Evolutionary conservation across 2,113 vertebrate genomes (phyloP), one percentile per base, ranked within the genome.

Genomic region (Ascaphus truei): DNA sequence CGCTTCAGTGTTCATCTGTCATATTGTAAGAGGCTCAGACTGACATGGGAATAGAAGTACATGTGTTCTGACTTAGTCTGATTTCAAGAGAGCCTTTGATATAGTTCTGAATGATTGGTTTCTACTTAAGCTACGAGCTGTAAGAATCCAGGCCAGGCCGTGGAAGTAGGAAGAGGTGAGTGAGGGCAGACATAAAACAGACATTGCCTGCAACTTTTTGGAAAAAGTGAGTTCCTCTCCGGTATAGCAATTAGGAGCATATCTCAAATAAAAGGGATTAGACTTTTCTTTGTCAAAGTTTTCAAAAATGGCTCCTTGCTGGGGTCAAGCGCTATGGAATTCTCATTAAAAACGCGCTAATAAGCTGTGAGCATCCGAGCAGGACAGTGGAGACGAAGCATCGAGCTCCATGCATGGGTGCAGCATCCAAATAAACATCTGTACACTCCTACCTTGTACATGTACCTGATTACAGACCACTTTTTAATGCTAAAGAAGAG

Each of bases 141-240:
- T 51, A 81, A 79, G 60, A 74, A 82, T 79, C 65, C 63, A 73
- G 66, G 78, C 76, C 63, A 77, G 84, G 77, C 81, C 73, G 73
- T 3, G 41, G 56, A 73, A 86, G 76, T 12, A 84, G 81, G 83
- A 85, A 86, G 81, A 84, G 48, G 77, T 67, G 64, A 76, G 76
- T 75, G 76, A 75, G 75, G 83, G 81, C 76, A 81, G 86, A 86
- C 62, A 85, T 71, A 86, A 86, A 85, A 63, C 83, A 90, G 83
- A 86, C 76, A 82, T 16, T 16, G 7, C 1, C 1, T 69, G 56
- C 18, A 68, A 72, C 4, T 18, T 26, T 52, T 41, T 66, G 62
- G n/a, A 30, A 29, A 53, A n/a, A 3, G 51, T 16, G 18, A 53
- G 12, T 20, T 22, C 43, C 43, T 47, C 23, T 20, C 23, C 16